Evolutionary conservation across 2,797 vertebrate species (phyloP), one percentile per base, ranked within the genome.

Genomic region (Simalia tracyae): DNA sequence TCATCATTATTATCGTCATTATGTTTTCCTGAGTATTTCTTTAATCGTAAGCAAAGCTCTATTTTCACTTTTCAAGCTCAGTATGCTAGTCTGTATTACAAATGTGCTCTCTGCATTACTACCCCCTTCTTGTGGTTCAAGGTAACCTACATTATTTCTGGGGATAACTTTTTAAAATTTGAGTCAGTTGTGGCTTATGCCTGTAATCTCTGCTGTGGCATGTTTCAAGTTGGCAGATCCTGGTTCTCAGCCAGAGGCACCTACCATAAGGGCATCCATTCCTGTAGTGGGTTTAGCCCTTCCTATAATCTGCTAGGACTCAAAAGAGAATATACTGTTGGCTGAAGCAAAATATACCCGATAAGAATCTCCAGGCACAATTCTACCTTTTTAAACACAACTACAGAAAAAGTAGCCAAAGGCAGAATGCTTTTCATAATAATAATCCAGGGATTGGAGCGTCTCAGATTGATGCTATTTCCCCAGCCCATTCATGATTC

Each of bases 141-240:
- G 86, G 90, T 93, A 95, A 94, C 31, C 57, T 89, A 89, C 28
- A 36, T 95, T 95, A 95, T 95, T 94, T 94, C 66, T 96, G 93
- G 90, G 92, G 93, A 93, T 15, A 89, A 26, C 92, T 91, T 94
- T 95, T 93, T 94, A 93, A 95, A 93, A 93, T 93, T 95, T 89
- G 91, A 94, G 60, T 92, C 61, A 91, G 95, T 90, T 88, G 92
- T 86, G 92, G 91, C 95, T 92, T 68, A 88, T 64, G 60, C 63
- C 91, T 93, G 84, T 91, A 68, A 93, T 96, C 92, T 94, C 61
- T 86, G 36, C 92, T 31, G 46, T 54, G 24, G 14, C 86, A 72
- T 96, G 84, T 93, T 95, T 88, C 89, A 95, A 85, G 72, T 56
- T 59, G 57, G 90, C 46, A 15, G 88, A 87, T 66, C 50, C 1